Evolutionary conservation across 2,888 invertebrate species (phyloP), one percentile per base, ranked within the genome.

Genomic region (Aricia artaxerxes): DNA sequence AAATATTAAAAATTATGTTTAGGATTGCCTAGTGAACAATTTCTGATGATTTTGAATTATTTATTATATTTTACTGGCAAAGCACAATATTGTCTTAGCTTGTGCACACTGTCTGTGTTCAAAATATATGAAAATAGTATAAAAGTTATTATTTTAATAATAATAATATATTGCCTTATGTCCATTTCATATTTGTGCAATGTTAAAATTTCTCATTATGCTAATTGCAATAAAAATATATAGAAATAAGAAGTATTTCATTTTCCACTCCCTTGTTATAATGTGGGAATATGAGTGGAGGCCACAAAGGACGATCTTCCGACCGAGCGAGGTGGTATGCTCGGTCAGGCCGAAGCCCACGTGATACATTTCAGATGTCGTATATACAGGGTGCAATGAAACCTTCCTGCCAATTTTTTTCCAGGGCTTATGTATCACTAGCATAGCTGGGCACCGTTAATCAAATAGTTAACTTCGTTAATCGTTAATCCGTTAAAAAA

Each of bases 41-140:
- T 35, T 35, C 2, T 69, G 5, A 16, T 69, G 4, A 35, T 4
- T 13, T 69, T 35, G 1, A 16, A 35, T 69, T 69, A 69, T 69
- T 69, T 69, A 11, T 11, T 38, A 35, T 16, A 35, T 69, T 35
- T 16, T 38, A 35, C 35, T 38, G 13, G 6, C 13, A 35, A 57
- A 69, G 69, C 69, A 69, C 69, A 69, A 69, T 69, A 69, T 69
- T 35, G 69, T 69, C 4, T 35, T 35, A 13, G 35, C 69, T 69
- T 69, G 69, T 69, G 69, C 69, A 69, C 69, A 69, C 16, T 9
- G 11, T 69, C 69, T 35, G 69, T 69, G 69, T 69, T 69, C 69
- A 69, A 35, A 16, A 35, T 35, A 35, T 64, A 31, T 64, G 7
- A 64, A 24, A 31, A 9, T 9, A 3, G 31, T 9, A 64, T 64